Conservation (phyloP, 2,888 invertebrate genomes). For the Limnephilus rhombicus region DNA sequence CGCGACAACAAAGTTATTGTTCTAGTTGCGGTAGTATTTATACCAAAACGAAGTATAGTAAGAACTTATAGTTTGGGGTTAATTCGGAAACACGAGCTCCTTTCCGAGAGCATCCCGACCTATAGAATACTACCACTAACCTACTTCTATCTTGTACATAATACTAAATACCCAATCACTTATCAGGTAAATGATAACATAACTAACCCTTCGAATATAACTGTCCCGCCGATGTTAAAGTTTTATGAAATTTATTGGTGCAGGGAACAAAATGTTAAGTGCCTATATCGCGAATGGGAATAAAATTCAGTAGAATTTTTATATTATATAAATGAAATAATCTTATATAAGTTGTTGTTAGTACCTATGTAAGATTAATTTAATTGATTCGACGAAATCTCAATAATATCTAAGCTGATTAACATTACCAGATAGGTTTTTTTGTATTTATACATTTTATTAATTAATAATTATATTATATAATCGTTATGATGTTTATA, state of each 20-base stretch:
- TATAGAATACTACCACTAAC: conserved; percentile 2
- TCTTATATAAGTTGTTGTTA: neutral
- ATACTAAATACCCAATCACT: conserved; percentile 55
- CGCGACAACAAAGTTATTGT: conserved; percentile 61
- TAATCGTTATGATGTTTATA: conserved; percentile 1
- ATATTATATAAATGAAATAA: neutral
- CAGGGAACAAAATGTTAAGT: conserved; percentile 38
- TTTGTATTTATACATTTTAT: conserved; percentile 10
- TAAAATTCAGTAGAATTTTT: neutral
- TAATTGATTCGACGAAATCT: conserved; percentile 33
- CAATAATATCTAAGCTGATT: conserved; percentile 7
- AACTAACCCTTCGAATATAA: neutral
- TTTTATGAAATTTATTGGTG: conserved; percentile 12
- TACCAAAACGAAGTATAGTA: conserved; percentile 49
- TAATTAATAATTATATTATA: neutral
- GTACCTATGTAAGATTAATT: neutral
- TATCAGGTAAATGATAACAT: conserved; percentile 15
- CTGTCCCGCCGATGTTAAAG: conserved; percentile 56
- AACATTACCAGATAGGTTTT: conserved; percentile 31
- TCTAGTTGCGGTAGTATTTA: conserved; percentile 42
- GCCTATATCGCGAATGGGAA: conserved; percentile 6
- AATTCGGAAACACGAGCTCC: conserved; percentile 65
- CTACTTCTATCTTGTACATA: conserved; percentile 66
- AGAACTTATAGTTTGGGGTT: conserved; percentile 58
- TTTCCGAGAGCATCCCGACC: conserved; percentile 64